Evolutionary conservation across 2,113 vertebrate species (phyloP).

Genomic region (Zosterops pallidus): DNA sequence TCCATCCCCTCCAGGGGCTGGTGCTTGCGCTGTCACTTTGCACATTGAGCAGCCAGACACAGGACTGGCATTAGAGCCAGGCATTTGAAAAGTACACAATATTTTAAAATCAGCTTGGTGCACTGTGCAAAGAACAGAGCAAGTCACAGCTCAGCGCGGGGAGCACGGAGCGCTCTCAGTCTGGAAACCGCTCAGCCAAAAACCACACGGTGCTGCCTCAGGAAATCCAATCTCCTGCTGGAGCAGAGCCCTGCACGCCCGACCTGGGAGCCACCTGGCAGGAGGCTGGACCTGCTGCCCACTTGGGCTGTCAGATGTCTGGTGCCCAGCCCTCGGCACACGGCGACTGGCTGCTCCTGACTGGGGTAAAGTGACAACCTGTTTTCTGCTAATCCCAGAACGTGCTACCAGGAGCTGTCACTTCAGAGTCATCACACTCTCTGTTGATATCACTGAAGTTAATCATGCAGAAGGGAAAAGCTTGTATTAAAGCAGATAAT

Average conservation of each 20-base stretch:
- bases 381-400: conserved; percentile 48
- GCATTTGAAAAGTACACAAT: neutral
- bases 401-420: conserved; percentile 53
- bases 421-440: conserved; percentile 35
- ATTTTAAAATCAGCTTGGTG: neutral
- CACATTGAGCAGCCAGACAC: neutral
- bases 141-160: accelerated
- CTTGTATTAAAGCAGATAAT: conserved; percentile 53
- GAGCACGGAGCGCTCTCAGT: neutral
- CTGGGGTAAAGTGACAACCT: conserved; percentile 42
- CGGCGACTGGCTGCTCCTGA: neutral
- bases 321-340: neutral
- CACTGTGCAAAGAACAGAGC: neutral
- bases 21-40: neutral
- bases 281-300: neutral
- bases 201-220: neutral
- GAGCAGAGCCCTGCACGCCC: neutral
- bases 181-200: neutral
- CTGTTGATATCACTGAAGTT: conserved; percentile 51
- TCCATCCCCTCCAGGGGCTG: neutral
- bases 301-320: neutral
- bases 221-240: neutral
- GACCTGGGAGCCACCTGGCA: conserved; percentile 9
- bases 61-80: neutral
- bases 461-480: conserved; percentile 48